phyloP scores from a whole-genome alignment of 53 echinoderm and acorn worm species.

The Henricia sp. region DNA sequence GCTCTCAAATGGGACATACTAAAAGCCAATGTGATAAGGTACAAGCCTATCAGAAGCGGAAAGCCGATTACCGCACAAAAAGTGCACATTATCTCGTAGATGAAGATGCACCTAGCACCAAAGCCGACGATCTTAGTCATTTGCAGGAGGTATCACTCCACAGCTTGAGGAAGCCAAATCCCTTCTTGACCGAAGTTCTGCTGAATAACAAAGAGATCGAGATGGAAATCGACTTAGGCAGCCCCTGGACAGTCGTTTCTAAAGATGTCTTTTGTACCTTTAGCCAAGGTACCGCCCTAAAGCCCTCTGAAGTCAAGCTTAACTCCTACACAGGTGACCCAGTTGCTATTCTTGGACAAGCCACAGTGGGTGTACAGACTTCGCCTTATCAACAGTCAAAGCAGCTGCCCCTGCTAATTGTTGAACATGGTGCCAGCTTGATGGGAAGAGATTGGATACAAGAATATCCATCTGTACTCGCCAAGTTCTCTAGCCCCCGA shows the following conservation, averaged over 20 bases:
- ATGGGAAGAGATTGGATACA: constrained; percentile 71
- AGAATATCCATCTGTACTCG: background rate
- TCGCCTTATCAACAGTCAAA: constrained; percentile 2
- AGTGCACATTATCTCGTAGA: constrained; percentile 25
- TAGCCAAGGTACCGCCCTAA: background rate
- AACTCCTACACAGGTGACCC: constrained; percentile 48
- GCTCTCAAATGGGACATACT: constrained; percentile 50
- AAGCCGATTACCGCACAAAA: background rate
- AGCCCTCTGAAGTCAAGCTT: background rate
- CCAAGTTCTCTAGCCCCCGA: background rate
- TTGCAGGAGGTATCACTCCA: constrained; percentile 22
- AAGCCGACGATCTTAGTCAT: constrained; percentile 21
- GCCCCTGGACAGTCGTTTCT: constrained; percentile 4
- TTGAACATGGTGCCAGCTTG: constrained; percentile 56
- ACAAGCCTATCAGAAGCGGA: background rate
- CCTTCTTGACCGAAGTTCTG: background rate
- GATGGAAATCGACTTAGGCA: too few species aligned
- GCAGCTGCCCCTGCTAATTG: constrained; percentile 39
- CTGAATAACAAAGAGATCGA: background rate
- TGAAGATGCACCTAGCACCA: background rate
- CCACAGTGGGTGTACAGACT: constrained; percentile 37
- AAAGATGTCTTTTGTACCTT: background rate
- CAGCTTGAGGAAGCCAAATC: background rate
- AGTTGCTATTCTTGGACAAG: constrained; percentile 41
- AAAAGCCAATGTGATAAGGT: constrained; percentile 67